Base-by-base conservation (phyloP, 1,140 invertebrate species). In the Aphaenogaster ashmeadi region DNA sequence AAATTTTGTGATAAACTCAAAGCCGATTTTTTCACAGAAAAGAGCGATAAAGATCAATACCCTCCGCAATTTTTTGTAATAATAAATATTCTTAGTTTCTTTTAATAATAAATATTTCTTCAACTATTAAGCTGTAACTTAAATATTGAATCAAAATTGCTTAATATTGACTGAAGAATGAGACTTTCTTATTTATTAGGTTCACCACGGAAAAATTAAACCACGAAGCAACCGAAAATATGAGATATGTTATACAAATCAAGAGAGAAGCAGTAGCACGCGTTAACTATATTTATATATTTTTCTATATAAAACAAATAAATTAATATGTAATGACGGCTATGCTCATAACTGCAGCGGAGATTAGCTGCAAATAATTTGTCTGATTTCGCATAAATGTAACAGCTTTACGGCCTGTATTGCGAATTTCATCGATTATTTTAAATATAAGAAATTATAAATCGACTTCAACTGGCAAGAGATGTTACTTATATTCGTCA, bases 101-200 rank as follows among this genome's bases (percentile, higher is more conserved):
- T 54, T n/a, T 41, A 80, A 80, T 38, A 38, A 52, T 67, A 27
- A 52, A 80, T 52, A 38, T 21, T 47, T 13, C n/a, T 67, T 80
- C 3, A 52, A 66, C 21, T 80, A 69, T 60, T 41, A 33, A 60
- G 2, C 15, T 62, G 8, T 18, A 33, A 78, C 4, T 60, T 27
- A 5, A 67, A 18, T 54, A 18, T 81, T 69, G 36, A 47, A 52
- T 44, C 8, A 77, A 44, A 7, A 64, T 33, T 18, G 21, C 15
- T 44, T 60, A 41, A 18, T 56, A 44, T 60, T 54, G 33, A 41
- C 18, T 7, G 15, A 77, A 15, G 6, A 77, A 21, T 21, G 1
- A 41, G 13, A 38, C 13, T 62, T 75, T 27, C 9, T 38, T 41
- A 58, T 41, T 60, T 41, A 75, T 44, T 36, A 36, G 9, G 0